Evolutionary conservation across 1,140 invertebrate species (phyloP).

Genomic region (Linepithema humile): DNA sequence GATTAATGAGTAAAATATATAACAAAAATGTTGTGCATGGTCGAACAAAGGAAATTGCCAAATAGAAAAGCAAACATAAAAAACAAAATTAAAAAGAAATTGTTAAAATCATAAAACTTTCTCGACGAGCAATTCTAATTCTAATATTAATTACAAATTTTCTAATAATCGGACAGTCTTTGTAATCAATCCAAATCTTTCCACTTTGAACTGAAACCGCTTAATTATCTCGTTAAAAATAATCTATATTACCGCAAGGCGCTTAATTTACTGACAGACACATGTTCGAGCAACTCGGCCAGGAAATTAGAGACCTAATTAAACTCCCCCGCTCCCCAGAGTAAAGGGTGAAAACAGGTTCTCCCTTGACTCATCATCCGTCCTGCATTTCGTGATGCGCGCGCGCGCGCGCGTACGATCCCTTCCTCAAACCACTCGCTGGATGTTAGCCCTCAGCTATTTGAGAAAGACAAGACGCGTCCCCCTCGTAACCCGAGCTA

Average conservation of each 20-base stretch:
- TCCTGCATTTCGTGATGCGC: neutral
- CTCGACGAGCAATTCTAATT: neutral
- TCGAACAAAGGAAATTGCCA: neutral
- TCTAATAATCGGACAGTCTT: neutral
- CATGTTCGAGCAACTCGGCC: neutral
- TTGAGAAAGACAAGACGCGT: conserved; percentile 60
- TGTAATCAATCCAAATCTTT: neutral
- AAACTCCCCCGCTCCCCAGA: conserved; percentile 50
- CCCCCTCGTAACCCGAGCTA: conserved; percentile 66
- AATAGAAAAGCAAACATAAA: neutral
- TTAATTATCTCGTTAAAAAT: conserved; percentile 26
- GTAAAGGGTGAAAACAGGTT: conserved; percentile 62
- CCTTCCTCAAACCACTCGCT: conserved; percentile 20
- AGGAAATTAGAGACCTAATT: conserved; percentile 55
- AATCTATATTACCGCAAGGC: conserved; percentile 32
- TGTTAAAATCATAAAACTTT: neutral
- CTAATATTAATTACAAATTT: neutral
- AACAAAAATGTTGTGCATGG: neutral
- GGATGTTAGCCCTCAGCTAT: conserved; percentile 56
- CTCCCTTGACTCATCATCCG: conserved; percentile 42
- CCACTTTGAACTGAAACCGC: neutral
- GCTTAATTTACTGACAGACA: conserved; percentile 29
- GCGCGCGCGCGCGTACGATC: neutral
- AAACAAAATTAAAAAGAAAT: neutral
- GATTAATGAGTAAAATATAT: neutral